Base-by-base conservation (phyloP, 2,888 invertebrate genomes). In the Rhingia rostrata region DNA sequence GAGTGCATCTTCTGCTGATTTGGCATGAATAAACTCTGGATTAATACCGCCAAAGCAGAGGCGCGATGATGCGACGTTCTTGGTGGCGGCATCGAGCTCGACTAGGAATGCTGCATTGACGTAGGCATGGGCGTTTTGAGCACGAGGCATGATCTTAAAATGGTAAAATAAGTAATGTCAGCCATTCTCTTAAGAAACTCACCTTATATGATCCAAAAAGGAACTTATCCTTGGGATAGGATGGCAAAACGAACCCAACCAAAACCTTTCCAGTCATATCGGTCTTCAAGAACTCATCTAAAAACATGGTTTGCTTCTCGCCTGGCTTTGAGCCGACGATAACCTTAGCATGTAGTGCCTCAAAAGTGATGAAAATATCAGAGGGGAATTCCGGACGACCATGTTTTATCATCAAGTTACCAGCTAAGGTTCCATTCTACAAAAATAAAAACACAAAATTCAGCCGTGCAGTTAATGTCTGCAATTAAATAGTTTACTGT, bases 91-190 rank as follows among this genome's bases (percentile, higher is more conserved):
- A 61, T 92, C 89, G 63, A 95, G 90, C 90, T 93, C 93, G 74
- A 95, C 93, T 10, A 94, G 90, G 87, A 96, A 95, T 5, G 94
- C 95, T 47, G 95, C 95, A 88, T 95, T 95, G 0, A 96, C 94
- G 60, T 94, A 93, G 0, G 95, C 95, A 87, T 95, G 95, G 0
- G 95, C 94, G 87, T 95, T 95, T 91, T 95, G 95, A 0, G 94
- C 93, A 82, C 95, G 91, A 0, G 94, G 94, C 93, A 94, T 94
- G 51, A 95, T 94, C 95, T 95, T 89, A 58, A 91, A 69, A 43
- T 22, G 22, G 2, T 22, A 2, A 2, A 22, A 22, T 22, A 22
- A 22, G 22, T 22, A 22, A 22, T 2, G 22, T 22, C 37, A 73
- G 6, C 0, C 3, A 53, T 14, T 10, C 12, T 0, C 3, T 54